Percentiles rank a stretch among this genome's conserved stretches.
These are phyloP conservation scores for Drosophila nigritarsus DNA, from an alignment of 2,888 invertebrate genomes.

Conservation along the genomic window DNA sequence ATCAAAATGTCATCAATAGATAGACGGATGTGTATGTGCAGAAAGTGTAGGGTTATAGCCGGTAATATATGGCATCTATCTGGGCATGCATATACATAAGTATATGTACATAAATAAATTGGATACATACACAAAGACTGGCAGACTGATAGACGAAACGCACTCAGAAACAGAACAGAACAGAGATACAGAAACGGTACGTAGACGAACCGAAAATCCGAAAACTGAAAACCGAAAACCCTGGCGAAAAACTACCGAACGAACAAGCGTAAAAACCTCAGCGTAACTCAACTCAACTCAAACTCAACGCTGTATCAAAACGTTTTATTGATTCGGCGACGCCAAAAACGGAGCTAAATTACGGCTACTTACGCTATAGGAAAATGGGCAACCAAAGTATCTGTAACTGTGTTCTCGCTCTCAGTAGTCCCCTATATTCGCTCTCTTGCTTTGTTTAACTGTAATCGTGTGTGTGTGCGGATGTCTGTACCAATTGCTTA, in stretches of 20 bases:
- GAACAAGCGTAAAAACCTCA: constrained; percentile 68
- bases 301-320: constrained; percentile 60
- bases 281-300: constrained; percentile 56
- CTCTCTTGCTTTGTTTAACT: constrained; percentile 21
- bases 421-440: constrained; percentile 18
- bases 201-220: constrained; percentile 43
- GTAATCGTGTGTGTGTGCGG: constrained; percentile 6
- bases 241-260: constrained; percentile 63
- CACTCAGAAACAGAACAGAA: constrained; percentile 53
- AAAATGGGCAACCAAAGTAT: constrained; percentile 47
- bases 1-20: constrained; percentile 21
- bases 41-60: constrained; percentile 43
- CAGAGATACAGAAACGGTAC: constrained; percentile 55
- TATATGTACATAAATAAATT: constrained; percentile 22
- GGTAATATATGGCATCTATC: constrained; percentile 66
- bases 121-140: constrained; percentile 60
- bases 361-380: constrained; percentile 62
- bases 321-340: constrained; percentile 74
- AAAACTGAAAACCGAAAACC: constrained; percentile 50
- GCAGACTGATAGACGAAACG: constrained; percentile 45
- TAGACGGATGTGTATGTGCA: constrained; percentile 24
- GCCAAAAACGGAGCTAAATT: constrained; percentile 70
- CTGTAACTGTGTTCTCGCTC: constrained; percentile 32
- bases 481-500: constrained; percentile 37
- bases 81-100: constrained; percentile 42